Conservation (phyloP, 2,797 vertebrate genomes). For the Argyrosomus regius region DNA sequence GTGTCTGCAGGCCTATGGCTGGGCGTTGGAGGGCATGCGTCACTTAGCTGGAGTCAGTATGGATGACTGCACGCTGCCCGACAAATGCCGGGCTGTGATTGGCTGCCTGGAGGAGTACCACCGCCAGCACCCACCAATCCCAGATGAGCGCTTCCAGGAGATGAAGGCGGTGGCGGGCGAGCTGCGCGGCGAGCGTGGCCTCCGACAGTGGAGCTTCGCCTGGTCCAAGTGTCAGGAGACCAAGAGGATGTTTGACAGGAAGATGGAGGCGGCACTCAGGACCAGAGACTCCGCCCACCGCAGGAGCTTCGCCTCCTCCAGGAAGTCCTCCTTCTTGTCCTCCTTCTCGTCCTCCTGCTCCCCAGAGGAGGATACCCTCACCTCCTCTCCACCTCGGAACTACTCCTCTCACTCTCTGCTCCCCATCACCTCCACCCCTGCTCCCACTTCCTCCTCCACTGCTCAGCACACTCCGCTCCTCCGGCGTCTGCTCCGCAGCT, state of each 20-base stretch:
- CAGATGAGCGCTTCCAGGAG: conserved; percentile 87
- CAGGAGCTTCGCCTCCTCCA: conserved; percentile 75
- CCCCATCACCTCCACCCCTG: conserved; percentile 22
- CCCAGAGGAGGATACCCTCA: conserved; percentile 27
- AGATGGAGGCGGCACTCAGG: conserved; percentile 87
- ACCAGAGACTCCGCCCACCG: conserved; percentile 72
- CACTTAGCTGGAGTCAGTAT: conserved; percentile 89
- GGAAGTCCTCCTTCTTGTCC: conserved; percentile 52
- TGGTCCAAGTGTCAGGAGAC: conserved; percentile 94
- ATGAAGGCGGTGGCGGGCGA: conserved; percentile 91
- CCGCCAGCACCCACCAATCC: conserved; percentile 87
- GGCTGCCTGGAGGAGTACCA: conserved; percentile 89
- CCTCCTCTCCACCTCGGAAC: conserved; percentile 13
- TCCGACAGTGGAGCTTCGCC: conserved; percentile 91
- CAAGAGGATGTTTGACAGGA: conserved; percentile 90
- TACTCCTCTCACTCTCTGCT: conserved; percentile 25
- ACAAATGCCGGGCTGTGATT: conserved; percentile 84
- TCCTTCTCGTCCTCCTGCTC: conserved; percentile 47
- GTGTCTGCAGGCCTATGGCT: conserved; percentile 82
- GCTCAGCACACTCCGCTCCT: conserved; percentile 66
- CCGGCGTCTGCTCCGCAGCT: conserved; percentile 72
- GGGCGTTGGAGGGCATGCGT: conserved; percentile 92
- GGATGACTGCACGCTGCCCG: conserved; percentile 86
- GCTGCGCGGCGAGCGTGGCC: conserved; percentile 88
- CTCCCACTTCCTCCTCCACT: conserved; percentile 31